phyloP scores from a whole-genome alignment of 2,888 invertebrate species.

The Scaptodrosophila latifasciaeformis region DNA sequence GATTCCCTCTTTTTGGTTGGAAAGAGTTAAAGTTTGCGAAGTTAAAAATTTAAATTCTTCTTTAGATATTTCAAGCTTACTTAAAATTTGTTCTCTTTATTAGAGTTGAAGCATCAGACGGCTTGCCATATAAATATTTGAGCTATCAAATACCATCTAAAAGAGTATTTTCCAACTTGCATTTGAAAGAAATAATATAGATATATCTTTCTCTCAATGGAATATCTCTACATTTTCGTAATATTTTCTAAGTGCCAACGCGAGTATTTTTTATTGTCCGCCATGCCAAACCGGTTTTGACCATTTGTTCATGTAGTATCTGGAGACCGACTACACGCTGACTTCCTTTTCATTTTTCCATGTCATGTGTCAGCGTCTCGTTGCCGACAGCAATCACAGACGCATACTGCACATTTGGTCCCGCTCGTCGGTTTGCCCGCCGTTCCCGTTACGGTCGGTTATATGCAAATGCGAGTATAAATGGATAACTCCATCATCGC shows the following conservation, averaged over 20 bases:
- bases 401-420: background rate
- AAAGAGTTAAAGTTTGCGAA: too few relatives aligned
- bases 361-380: constrained; percentile 69
- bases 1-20: too few relatives aligned
- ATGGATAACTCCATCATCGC: constrained; percentile 70
- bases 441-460: constrained; percentile 21
- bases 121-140: too few relatives aligned
- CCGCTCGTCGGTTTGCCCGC: background rate
- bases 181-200: too few relatives aligned
- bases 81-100: too few relatives aligned
- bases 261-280: constrained; percentile 1
- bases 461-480: constrained; percentile 66
- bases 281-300: constrained; percentile 22
- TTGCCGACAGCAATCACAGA: constrained; percentile 30
- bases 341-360: constrained; percentile 66
- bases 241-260: constrained; percentile 5
- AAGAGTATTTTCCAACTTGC: too few relatives aligned
- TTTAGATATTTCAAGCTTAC: too few relatives aligned
- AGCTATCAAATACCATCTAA: too few relatives aligned
- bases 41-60: too few relatives aligned
- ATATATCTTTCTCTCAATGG: too few relatives aligned
- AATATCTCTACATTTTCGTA: too few relatives aligned
- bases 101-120: too few relatives aligned
- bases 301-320: constrained; percentile 36
- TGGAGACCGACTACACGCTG: constrained; percentile 33